phyloP scores from a whole-genome alignment of 2,888 invertebrate genomes.

The Chironomus tentans region DNA sequence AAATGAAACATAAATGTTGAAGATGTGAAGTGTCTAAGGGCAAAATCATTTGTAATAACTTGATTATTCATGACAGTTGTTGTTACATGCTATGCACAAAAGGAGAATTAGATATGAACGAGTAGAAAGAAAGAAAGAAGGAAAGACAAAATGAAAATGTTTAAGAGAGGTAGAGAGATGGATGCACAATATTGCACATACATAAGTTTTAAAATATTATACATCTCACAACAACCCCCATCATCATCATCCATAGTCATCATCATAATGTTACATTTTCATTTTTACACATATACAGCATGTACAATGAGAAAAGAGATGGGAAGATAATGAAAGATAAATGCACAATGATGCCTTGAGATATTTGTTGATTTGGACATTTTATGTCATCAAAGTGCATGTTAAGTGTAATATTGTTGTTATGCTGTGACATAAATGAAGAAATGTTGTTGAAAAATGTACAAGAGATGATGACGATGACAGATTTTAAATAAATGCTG shows the following conservation, averaged over 20 bases:
- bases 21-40: slow-evolving; percentile 2
- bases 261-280: not conserved
- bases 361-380: slow-evolving; percentile 10
- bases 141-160: not conserved
- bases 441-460: not conserved
- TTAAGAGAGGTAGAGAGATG: not conserved
- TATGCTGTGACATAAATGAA: not conserved
- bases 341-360: slow-evolving; percentile 1
- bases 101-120: no score
- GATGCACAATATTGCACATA: not conserved
- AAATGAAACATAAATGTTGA: not conserved
- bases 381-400: slow-evolving; percentile 10
- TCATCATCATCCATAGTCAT: not conserved
- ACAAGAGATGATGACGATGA: not conserved
- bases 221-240: not conserved
- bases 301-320: not conserved
- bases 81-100: not conserved
- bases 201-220: not conserved
- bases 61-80: slow-evolving; percentile 11
- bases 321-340: not conserved
- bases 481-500: not conserved
- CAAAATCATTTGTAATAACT: slow-evolving; percentile 12
- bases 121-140: not conserved
- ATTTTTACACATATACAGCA: not conserved
- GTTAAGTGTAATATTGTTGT: not conserved